Evolutionary conservation across 2,797 vertebrate species (phyloP), one percentile per base, ranked within the genome.

Genomic region (Gastrophryne carolinensis): DNA sequence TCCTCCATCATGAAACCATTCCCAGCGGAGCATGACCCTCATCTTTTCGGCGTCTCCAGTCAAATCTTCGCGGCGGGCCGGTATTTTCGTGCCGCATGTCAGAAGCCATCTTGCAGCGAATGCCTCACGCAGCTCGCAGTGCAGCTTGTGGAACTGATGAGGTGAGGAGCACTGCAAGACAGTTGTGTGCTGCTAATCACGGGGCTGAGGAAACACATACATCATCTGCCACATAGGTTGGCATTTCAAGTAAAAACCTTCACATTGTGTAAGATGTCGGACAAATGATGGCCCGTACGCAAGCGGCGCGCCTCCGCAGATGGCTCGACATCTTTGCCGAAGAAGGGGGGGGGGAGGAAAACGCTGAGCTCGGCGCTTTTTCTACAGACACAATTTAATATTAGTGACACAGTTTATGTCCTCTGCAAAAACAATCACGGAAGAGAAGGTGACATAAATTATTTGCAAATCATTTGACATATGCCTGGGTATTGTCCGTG

Each of bases 121-220:
- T 98, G 94, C 92, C 93, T 98, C 96, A 98, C 93, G 89, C 93
- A 92, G 94, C 95, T 95, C 91, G 91, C 89, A 92, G 91, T 89
- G 90, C 92, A 94, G 95, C 93, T 94, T 93, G 92, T 95, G 96
- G 96, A 98, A 97, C 96, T 97, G 98, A 98, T 98, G 97, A 98
- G 96, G 96, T 95, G 96, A 98, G 93, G 94, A 94, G 93, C 93
- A 91, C 91, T 89, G 93, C 94, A 91, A 94, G 89, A 94, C 94
- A 90, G 93, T 92, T 92, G 93, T 89, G 90, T 93, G 94, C 94
- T 92, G 94, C 95, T 98, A 98, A 98, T 98, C 97, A 97, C 96
- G 90, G 94, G 94, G 93, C 94, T 96, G 95, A 94, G 96, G 96
- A 96, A 98, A 97, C 97, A 98, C 96, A 99, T 99, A 98, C 92